Base-by-base conservation (phyloP, 2,797 vertebrate species). In the Nothura maculosa region DNA sequence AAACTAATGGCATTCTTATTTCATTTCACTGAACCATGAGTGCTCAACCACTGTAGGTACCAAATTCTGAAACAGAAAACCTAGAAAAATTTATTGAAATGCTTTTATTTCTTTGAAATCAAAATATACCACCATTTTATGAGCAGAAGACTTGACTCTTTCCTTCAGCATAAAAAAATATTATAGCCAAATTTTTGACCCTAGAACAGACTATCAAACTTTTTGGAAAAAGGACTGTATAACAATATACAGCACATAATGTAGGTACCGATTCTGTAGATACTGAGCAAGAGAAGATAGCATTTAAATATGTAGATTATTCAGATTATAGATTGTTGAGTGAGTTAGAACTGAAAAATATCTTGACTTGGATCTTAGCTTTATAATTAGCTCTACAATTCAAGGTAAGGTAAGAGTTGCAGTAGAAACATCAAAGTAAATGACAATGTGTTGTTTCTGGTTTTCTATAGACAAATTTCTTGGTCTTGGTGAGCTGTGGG, bases 391-490 rank as follows among this genome's bases (percentile, higher is more conserved):
- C 22, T 48, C 24, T 48, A 11, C 25, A 25, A 25, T 61, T 76
- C 87, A 61, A 75, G 40, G 48, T 48, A 64, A 1, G 18, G 22
- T 47, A 73, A 24, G n/a, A 77, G 9, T 18, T 61, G 70, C 77
- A 64, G 17, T 67, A 79, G 54, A 84, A 82, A 69, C 34, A 55
- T 77, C 13, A 52, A 62, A 48, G 27, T 11, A 85, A 79, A 85
- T 74, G 43, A 76, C 89, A 88, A 79, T 36, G 10, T 40, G 27
- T 73, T 76, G 24, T 48, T 76, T 12, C 16, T 20, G 9, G 3
- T 80, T 90, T 90, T 80, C 43, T 62, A 30, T 70, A 73, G 22
- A 21, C 43, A 69, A 12, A 75, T 91, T 88, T 93, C 17, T 47
- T 85, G 27, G 19, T 13, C 24, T 90, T 22, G 5, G 7, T 61